Evolutionary conservation across 2,888 invertebrate genomes (phyloP).

Genomic region (Drosophila nr. perissopoda): DNA sequence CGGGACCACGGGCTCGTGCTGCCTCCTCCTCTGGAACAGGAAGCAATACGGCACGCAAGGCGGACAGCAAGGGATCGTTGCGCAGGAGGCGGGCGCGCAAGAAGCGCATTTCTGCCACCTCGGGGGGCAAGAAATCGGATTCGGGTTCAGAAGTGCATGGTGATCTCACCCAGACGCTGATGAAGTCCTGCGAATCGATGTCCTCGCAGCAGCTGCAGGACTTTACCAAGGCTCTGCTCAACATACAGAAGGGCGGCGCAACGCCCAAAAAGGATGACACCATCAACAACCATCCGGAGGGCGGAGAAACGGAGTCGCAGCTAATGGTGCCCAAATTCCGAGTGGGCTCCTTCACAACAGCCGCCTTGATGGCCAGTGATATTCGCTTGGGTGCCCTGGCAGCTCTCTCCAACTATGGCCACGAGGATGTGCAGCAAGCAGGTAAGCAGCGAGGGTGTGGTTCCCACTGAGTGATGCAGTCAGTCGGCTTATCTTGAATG

Average conservation of each 20-base stretch:
- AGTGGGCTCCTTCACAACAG: conserved; percentile 86
- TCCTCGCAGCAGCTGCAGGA: conserved; percentile 88
- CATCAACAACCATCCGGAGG: conserved; percentile 32
- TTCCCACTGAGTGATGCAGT: background rate
- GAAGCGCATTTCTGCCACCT: conserved; percentile 80
- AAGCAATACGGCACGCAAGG: conserved; percentile 74
- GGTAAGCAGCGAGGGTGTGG: conserved; percentile 67
- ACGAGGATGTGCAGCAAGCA: conserved; percentile 83
- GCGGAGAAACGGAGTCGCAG: conserved; percentile 85
- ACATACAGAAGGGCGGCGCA: conserved; percentile 57
- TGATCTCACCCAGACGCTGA: conserved; percentile 85
- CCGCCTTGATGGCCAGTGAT: conserved; percentile 82
- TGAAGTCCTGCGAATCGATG: conserved; percentile 85
- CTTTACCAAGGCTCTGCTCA: conserved; percentile 86
- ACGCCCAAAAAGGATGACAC: conserved; percentile 41
- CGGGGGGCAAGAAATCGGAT: conserved; percentile 85
- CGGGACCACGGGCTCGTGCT: conserved; percentile 81
- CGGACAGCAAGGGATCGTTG: conserved; percentile 84
- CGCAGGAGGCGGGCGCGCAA: conserved; percentile 83
- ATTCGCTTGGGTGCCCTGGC: conserved; percentile 84
- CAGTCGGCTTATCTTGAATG: background rate
- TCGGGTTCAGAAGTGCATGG: conserved; percentile 87
- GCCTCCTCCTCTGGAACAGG: conserved; percentile 73
- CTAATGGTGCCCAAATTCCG: conserved; percentile 88
- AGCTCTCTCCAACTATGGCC: conserved; percentile 84